Evolutionary conservation across 2,888 invertebrate species (phyloP).

Genomic region (Ophion costatus): DNA sequence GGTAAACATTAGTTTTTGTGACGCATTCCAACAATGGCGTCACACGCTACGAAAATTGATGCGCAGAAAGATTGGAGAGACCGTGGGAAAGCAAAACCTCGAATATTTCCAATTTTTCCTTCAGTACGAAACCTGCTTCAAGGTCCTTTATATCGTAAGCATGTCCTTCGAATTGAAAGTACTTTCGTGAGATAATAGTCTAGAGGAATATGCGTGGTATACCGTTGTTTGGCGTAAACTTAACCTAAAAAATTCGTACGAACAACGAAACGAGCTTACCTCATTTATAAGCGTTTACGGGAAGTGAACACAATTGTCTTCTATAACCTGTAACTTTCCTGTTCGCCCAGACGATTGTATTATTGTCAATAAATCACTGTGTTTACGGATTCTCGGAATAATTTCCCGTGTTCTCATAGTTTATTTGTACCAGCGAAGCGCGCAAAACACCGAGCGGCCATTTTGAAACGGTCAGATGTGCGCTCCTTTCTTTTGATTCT

Average conservation of each 20-base stretch:
- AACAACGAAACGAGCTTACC: conserved; percentile 3
- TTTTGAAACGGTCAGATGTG: conserved; percentile 39
- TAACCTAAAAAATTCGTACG: conserved; percentile 29
- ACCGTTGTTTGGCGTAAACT: background rate
- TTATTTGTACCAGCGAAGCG: conserved; percentile 35
- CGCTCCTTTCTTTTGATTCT: background rate
- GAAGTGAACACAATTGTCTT: background rate
- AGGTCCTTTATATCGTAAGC: background rate
- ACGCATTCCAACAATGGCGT: conserved; percentile 2
- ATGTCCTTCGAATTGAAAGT: background rate
- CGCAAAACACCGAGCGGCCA: conserved; percentile 50
- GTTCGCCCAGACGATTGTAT: background rate
- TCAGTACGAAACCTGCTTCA: background rate
- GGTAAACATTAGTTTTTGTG: background rate
- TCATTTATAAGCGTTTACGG: conserved; percentile 2
- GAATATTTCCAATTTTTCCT: background rate
- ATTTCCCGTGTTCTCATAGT: conserved; percentile 28
- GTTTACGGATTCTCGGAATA: conserved; percentile 2
- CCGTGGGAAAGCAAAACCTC: background rate
- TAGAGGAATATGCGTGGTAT: background rate
- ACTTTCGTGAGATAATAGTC: background rate
- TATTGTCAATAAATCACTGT: background rate
- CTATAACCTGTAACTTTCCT: background rate
- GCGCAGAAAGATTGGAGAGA: background rate
- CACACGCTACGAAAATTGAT: background rate